A percentile compares a stretch with the other conserved stretches of the same genome.
Conservation (phyloP, 2,113 vertebrate genomes). For the Bos indicus region DNA sequence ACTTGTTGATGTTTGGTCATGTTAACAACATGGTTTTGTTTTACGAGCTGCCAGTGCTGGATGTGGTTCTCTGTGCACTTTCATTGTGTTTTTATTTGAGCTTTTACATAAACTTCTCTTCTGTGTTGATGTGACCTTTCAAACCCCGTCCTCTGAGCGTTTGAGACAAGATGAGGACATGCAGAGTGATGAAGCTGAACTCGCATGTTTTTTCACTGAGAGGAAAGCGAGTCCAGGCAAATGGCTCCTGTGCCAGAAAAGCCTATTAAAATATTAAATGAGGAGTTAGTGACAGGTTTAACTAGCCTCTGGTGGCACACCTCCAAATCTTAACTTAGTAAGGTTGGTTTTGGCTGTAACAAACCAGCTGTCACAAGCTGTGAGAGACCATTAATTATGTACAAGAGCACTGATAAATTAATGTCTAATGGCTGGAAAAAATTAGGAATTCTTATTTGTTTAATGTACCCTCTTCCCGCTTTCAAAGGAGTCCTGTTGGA, state of each 20-base stretch:
- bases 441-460: conserved; percentile 26
- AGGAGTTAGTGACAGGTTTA: conserved; percentile 70
- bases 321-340: conserved; percentile 61
- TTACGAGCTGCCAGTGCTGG: conserved; percentile 44
- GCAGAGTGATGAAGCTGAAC: not conserved
- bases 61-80: not conserved
- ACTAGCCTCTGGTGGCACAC: conserved; percentile 48
- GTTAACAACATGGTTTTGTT: conserved; percentile 1
- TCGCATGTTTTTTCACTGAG: not conserved
- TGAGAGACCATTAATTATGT: not conserved
- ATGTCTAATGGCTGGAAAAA: not conserved
- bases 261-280: conserved; percentile 71
- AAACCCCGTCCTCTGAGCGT: not conserved
- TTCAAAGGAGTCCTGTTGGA: not conserved
- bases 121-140: conserved; percentile 60
- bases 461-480: not conserved
- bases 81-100: conserved; percentile 32
- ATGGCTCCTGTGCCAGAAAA: not conserved
- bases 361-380: conserved; percentile 49
- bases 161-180: conserved; percentile 17
- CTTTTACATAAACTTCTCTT: conserved; percentile 67
- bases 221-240: not conserved
- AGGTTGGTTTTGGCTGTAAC: conserved; percentile 50
- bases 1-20: conserved; percentile 6
- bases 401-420: conserved; percentile 40